A percentile compares a stretch with the other conserved stretches of the same genome.
These are phyloP conservation scores for Pollenia angustigena DNA, from an alignment of 2,888 invertebrate species.

Conservation along the genomic window DNA sequence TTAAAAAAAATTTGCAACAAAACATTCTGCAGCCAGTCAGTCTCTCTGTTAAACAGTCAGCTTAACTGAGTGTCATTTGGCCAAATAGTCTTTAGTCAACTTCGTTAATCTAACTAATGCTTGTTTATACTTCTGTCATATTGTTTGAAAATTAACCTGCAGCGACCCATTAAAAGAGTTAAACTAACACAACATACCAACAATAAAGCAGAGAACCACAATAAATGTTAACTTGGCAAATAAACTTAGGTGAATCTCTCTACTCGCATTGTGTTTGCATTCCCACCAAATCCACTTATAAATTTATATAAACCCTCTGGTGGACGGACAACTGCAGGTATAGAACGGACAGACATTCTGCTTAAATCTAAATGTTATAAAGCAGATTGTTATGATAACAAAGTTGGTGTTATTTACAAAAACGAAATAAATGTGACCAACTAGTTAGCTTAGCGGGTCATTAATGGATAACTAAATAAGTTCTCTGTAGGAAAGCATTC, in stretches of 20 bases:
- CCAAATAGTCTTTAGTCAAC: constrained; percentile 20
- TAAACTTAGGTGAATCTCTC: constrained; percentile 12
- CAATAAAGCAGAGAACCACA: constrained; percentile 21
- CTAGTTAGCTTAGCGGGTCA: not conserved
- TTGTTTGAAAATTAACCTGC: constrained; percentile 67
- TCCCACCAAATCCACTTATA: not conserved
- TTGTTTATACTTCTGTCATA: constrained; percentile 41
- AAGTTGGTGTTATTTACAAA: not conserved
- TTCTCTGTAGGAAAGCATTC: no score
- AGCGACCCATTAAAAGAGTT: constrained; percentile 62
- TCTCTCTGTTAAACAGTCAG: not conserved
- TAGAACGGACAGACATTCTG: constrained; percentile 33
- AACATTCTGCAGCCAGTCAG: not conserved
- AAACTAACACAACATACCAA: constrained; percentile 28
- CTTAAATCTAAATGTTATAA: constrained; percentile 22
- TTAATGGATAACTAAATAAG: not conserved
- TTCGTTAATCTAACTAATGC: constrained; percentile 23
- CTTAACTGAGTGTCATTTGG: constrained; percentile 2
- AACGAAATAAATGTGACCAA: constrained; percentile 19
- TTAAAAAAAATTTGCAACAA: constrained; percentile 32
- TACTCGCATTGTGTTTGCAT: not conserved
- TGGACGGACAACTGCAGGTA: not conserved
- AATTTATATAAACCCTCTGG: not conserved
- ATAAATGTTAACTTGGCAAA: constrained; percentile 46
- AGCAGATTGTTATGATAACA: constrained; percentile 45